These are phyloP conservation scores for Ophiothrix spiculata DNA, from an alignment of 35 echinoderm and acorn worm species.

Conservation along the genomic window DNA sequence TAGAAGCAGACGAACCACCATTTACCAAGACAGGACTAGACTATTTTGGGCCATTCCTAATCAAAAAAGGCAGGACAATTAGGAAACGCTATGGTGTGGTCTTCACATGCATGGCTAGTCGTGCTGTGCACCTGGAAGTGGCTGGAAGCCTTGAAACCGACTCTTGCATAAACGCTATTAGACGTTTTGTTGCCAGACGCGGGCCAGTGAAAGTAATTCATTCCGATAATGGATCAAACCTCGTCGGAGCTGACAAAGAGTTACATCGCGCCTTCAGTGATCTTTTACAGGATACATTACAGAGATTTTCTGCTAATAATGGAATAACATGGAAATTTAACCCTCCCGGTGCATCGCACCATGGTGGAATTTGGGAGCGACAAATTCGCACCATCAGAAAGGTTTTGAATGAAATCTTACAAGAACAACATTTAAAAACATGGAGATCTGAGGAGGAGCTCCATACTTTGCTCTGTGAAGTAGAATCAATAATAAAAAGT, in stretches of 20 bases:
- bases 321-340: slow-evolving; percentile 52
- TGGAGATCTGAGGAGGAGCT: slow-evolving; percentile 19
- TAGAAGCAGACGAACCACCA: too few species aligned
- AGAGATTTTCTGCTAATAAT: not conserved
- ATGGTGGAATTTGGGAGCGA: slow-evolving; percentile 71
- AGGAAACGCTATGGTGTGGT: too few species aligned
- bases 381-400: slow-evolving; percentile 52
- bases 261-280: slow-evolving; percentile 18
- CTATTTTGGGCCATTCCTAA: too few species aligned
- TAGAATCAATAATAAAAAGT: slow-evolving; percentile 41
- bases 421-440: slow-evolving; percentile 17
- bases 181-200: slow-evolving; percentile 40
- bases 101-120: too few species aligned
- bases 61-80: too few species aligned
- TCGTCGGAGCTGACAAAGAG: slow-evolving; percentile 48
- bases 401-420: slow-evolving; percentile 43
- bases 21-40: too few species aligned
- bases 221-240: slow-evolving; percentile 75
- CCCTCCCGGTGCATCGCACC: slow-evolving; percentile 43
- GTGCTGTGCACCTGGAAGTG: too few species aligned
- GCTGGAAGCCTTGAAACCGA: slow-evolving; percentile 54
- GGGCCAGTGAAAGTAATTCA: slow-evolving; percentile 34
- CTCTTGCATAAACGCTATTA: slow-evolving; percentile 61
- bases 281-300: slow-evolving; percentile 33
- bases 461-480: slow-evolving; percentile 26